These are phyloP conservation scores for Myotis yumanensis DNA, from an alignment of 2,113 vertebrate species.

Conservation along the genomic window DNA sequence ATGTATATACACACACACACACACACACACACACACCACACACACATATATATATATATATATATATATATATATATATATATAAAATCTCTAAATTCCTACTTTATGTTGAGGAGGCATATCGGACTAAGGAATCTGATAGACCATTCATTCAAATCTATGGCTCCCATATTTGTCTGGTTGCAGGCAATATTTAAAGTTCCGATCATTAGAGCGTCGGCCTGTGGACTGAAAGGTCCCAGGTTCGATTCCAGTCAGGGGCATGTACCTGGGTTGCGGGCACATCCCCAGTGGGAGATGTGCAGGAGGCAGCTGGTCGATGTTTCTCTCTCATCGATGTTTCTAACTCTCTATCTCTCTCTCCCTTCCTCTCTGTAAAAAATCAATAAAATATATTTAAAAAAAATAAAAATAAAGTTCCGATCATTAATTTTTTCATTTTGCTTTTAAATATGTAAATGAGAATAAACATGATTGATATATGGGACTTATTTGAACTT, in stretches of 20 bases:
- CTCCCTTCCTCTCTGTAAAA: too few relatives aligned
- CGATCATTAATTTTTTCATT: background rate
- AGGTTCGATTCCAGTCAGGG: too few relatives aligned
- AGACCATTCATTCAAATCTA: background rate
- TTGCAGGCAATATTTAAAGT: background rate
- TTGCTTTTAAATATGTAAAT: conserved; percentile 19
- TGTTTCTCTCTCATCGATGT: too few relatives aligned
- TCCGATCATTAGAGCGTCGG: background rate
- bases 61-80: background rate
- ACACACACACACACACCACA: too few relatives aligned
- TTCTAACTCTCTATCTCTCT: too few relatives aligned
- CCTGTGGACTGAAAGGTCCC: too few relatives aligned
- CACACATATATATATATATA: background rate
- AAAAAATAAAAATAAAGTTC: too few relatives aligned
- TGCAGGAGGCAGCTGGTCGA: too few relatives aligned
- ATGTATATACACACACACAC: too few relatives aligned
- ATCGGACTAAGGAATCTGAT: background rate
- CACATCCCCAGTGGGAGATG: too few relatives aligned
- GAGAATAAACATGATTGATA: background rate
- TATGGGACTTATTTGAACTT: background rate
- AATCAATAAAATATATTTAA: too few relatives aligned
- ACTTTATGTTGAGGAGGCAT: background rate
- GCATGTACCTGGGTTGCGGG: too few relatives aligned
- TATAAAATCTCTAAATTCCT: background rate
- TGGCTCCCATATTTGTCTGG: background rate